A percentile compares a stretch with the other conserved stretches of the same genome.
phyloP scores from a whole-genome alignment of 2,113 vertebrate species.

The Xenopus laevis region DNA sequence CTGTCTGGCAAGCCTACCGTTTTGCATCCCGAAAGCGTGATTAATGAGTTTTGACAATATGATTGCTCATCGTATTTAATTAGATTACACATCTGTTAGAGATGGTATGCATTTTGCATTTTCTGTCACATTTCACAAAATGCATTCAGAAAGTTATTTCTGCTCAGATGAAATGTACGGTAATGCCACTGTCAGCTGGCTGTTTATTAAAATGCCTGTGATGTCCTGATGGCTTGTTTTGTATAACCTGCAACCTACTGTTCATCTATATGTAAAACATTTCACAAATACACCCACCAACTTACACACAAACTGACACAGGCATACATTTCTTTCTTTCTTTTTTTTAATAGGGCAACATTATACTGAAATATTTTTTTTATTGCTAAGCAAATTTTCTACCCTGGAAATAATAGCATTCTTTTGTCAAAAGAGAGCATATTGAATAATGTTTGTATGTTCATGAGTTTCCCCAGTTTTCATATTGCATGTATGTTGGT shows the following conservation, averaged over 20 bases:
- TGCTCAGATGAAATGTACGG: constrained; percentile 43
- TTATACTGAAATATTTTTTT: neutral
- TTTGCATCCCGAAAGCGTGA: constrained; percentile 69
- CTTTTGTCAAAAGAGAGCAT: constrained; percentile 18
- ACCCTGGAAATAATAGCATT: constrained; percentile 25
- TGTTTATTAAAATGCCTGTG: constrained; percentile 3
- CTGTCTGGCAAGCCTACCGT: constrained; percentile 62
- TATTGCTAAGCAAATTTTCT: too few species aligned
- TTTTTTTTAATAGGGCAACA: too few species aligned
- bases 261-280: too few species aligned
- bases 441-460: too few species aligned
- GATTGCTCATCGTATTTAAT: constrained; percentile 71
- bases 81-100: constrained; percentile 72
- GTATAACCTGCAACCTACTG: too few species aligned
- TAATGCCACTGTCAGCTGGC: constrained; percentile 26
- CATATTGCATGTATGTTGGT: rapidly evolving
- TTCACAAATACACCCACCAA: too few species aligned
- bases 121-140: constrained; percentile 59
- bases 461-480: too few species aligned
- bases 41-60: constrained; percentile 78
- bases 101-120: constrained; percentile 63
- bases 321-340: too few species aligned
- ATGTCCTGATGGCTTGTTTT: too few species aligned
- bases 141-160: constrained; percentile 57
- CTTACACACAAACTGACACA: too few species aligned